Evolutionary conservation across 2,888 invertebrate genomes (phyloP).

Genomic region (Platycheirus rosarum): DNA sequence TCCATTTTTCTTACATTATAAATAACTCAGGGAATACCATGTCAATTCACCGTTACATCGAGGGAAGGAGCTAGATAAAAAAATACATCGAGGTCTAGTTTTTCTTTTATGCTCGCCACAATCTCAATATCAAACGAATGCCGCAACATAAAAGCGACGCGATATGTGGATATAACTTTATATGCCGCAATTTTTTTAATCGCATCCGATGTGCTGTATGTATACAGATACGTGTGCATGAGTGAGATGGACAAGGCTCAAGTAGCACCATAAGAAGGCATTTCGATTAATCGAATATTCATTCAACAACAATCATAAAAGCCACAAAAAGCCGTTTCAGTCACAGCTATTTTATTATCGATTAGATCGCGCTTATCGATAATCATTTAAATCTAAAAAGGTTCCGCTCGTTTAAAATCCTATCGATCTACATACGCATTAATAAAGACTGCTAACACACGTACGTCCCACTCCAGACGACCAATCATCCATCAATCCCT

Average conservation of each 20-base stretch:
- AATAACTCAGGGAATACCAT: conserved; percentile 46
- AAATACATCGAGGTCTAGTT: conserved; percentile 19
- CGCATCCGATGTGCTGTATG: neutral
- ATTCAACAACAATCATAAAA: no score
- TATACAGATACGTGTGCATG: conserved; percentile 10
- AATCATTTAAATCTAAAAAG: conserved; percentile 36
- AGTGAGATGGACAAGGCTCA: no score
- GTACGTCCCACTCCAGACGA: conserved; percentile 22
- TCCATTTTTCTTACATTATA: conserved; percentile 10
- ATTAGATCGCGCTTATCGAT: conserved; percentile 39
- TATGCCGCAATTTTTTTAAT: conserved; percentile 50
- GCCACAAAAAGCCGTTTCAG: neutral
- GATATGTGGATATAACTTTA: conserved; percentile 31
- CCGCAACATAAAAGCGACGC: conserved; percentile 59
- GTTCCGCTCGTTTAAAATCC: conserved; percentile 50
- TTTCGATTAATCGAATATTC: no score
- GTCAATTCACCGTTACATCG: conserved; percentile 39
- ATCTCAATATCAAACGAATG: conserved; percentile 62
- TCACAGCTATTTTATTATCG: conserved; percentile 4
- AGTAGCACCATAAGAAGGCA: conserved; percentile 16
- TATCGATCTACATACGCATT: conserved; percentile 56
- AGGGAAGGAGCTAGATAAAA: conserved; percentile 25
- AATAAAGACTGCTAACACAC: conserved; percentile 23
- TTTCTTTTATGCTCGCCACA: conserved; percentile 40
- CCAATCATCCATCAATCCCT: conserved; percentile 64